These are phyloP conservation scores for Ormyrus pomaceus DNA, from an alignment of 2,888 invertebrate species.

Conservation along the genomic window DNA sequence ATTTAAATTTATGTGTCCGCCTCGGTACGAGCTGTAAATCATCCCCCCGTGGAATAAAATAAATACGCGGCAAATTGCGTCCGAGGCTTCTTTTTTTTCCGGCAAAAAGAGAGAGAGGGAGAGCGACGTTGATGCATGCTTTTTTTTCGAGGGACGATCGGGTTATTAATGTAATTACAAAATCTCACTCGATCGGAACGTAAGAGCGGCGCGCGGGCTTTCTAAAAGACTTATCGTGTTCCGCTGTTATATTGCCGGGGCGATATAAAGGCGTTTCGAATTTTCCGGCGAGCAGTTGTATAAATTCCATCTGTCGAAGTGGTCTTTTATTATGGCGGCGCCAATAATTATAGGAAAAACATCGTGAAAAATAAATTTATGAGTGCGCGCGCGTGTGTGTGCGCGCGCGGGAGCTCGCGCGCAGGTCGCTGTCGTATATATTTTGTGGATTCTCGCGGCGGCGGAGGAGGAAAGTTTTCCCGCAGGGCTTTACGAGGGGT, in stretches of 20 bases:
- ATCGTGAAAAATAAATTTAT: constrained; percentile 33
- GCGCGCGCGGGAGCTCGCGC: no score
- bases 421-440: background rate
- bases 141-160: no score
- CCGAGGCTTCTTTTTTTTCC: background rate
- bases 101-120: background rate
- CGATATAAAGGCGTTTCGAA: background rate
- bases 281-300: background rate
- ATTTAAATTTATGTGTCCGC: constrained; percentile 47
- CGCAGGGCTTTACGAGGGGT: constrained; percentile 33
- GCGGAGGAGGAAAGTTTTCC: constrained; percentile 19
- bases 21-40: constrained; percentile 25
- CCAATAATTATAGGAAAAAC: constrained; percentile 34
- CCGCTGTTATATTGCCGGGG: no score
- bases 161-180: no score
- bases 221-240: no score
- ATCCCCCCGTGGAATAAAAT: constrained; percentile 15
- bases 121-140: background rate
- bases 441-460: constrained; percentile 15
- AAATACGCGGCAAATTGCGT: constrained; percentile 32
- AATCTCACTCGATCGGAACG: no score
- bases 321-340: background rate
- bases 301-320: constrained; percentile 12
- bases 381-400: background rate
- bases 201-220: no score